These are phyloP conservation scores for Aphodius granarius DNA, from an alignment of 2,888 invertebrate species.

Conservation along the genomic window DNA sequence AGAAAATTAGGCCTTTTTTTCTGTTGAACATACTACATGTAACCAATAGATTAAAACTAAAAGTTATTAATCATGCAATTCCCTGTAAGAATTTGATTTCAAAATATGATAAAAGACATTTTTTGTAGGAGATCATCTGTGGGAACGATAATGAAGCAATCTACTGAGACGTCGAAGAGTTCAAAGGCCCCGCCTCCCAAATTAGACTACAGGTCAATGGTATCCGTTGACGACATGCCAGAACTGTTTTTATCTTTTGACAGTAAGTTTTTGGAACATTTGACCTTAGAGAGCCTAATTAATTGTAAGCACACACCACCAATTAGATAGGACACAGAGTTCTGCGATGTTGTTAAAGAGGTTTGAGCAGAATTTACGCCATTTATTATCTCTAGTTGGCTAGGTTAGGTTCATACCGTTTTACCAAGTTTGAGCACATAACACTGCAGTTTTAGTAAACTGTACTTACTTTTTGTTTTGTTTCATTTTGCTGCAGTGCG, in stretches of 20 bases:
- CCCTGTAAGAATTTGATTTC: background rate
- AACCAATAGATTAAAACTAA: too few relatives aligned
- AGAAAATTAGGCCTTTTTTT: too few relatives aligned
- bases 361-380: background rate
- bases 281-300: background rate
- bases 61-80: too few relatives aligned
- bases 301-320: background rate
- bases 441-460: background rate
- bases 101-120: background rate
- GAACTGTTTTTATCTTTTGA: slow-evolving; percentile 94
- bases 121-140: slow-evolving; percentile 77
- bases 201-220: slow-evolving; percentile 90
- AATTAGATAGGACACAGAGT: background rate
- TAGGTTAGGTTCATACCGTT: background rate
- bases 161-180: slow-evolving; percentile 61
- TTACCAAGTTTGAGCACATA: background rate
- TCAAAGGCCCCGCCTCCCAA: slow-evolving; percentile 68
- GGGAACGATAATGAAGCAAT: slow-evolving; percentile 80
- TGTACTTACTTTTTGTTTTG: slow-evolving; percentile 22
- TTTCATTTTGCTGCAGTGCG: slow-evolving; percentile 50
- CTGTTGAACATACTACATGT: too few relatives aligned
- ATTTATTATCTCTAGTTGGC: background rate
- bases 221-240: slow-evolving; percentile 92
- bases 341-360: background rate
- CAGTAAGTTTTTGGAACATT: slow-evolving; percentile 66